These are phyloP conservation scores for Beris morrisii DNA, from an alignment of 2,888 invertebrate species.

Conservation along the genomic window DNA sequence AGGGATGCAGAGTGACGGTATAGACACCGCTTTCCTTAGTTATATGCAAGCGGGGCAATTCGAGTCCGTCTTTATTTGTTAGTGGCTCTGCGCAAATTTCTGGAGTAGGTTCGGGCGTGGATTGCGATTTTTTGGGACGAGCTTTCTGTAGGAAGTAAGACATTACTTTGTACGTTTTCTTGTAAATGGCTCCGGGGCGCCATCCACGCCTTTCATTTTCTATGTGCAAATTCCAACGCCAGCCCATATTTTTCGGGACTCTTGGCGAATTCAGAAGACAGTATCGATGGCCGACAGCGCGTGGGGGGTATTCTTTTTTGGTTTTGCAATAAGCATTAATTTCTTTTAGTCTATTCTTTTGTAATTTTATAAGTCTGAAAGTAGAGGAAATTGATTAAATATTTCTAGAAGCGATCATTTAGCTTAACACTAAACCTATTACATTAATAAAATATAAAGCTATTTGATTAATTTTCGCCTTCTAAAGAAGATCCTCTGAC, in stretches of 20 bases:
- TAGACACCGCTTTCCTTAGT: conserved; percentile 6
- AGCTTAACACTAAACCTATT: too few relatives aligned
- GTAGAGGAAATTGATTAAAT: too few relatives aligned
- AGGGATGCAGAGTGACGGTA: neutral
- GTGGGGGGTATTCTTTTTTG: neutral
- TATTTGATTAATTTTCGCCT: too few relatives aligned
- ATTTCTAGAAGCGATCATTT: too few relatives aligned
- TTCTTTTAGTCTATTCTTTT: neutral
- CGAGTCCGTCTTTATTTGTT: neutral
- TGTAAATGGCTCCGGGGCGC: conserved; percentile 13
- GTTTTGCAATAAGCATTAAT: neutral
- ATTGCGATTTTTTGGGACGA: neutral
- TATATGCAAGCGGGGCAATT: conserved; percentile 10
- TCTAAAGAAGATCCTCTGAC: too few relatives aligned
- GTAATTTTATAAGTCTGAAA: neutral
- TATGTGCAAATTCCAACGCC: conserved; percentile 8
- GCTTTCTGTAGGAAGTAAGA: neutral
- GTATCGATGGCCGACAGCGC: neutral
- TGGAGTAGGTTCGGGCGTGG: neutral
- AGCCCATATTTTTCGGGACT: conserved; percentile 24
- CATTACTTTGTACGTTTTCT: conserved; percentile 5
- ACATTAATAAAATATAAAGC: too few relatives aligned
- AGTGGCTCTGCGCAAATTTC: too few relatives aligned
- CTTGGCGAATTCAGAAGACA: neutral
- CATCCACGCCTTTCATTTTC: neutral